A percentile compares a stretch with the other conserved stretches of the same genome.
Conservation (phyloP, 2,888 invertebrate genomes). For the Cosmopolites sordidus region DNA sequence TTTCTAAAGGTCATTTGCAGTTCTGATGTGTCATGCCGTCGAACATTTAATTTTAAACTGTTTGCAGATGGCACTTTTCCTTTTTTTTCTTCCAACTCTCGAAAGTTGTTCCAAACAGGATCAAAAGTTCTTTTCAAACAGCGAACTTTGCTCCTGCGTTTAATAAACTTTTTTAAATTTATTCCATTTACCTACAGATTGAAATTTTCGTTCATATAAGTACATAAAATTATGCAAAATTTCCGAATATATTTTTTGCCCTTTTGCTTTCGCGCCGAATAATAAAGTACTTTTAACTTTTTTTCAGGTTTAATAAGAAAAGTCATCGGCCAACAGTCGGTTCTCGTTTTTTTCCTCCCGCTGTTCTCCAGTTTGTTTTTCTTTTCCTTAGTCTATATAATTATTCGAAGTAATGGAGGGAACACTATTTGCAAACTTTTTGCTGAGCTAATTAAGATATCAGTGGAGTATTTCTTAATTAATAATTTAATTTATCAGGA, state of each 20-base stretch:
- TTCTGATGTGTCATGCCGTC: not conserved
- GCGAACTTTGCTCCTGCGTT: not conserved
- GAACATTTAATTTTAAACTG: not conserved
- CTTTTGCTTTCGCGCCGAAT: conserved; percentile 14
- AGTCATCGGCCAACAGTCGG: conserved; percentile 18
- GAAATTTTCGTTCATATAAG: conserved; percentile 24
- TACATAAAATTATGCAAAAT: conserved; percentile 23
- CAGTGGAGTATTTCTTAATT: no score
- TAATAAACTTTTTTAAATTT: conserved; percentile 20
- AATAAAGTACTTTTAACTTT: conserved; percentile 25
- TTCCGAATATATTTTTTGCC: conserved; percentile 19
- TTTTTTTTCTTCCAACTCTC: not conserved
- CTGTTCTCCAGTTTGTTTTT: no score
- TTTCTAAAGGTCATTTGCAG: not conserved
- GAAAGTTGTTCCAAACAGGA: not conserved
- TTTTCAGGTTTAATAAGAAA: conserved; percentile 21
- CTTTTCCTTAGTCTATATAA: no score
- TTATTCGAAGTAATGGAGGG: no score
- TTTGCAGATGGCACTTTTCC: not conserved
- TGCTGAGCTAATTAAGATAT: no score
- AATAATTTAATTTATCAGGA: no score
- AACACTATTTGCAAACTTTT: no score
- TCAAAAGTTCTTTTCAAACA: not conserved
- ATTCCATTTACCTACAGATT: conserved; percentile 26
- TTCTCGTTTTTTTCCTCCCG: no score